Base-by-base conservation (phyloP, 2,113 vertebrate species). In the Gallinago paraguaiae region DNA sequence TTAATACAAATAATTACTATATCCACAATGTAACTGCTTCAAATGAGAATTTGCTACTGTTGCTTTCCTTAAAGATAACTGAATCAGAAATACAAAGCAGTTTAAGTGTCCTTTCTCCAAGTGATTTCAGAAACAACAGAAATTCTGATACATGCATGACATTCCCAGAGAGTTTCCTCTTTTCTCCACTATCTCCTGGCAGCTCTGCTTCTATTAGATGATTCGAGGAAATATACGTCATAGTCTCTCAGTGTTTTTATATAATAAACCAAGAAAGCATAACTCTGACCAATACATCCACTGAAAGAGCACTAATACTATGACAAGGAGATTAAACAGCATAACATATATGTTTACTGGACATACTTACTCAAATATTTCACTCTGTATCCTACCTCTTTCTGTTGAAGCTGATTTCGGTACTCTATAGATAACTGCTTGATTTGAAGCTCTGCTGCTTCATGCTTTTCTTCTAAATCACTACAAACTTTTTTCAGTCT, bases 401-500 rank as follows among this genome's bases (percentile, higher is more conserved):
- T 99, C 95, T 99, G 99, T 28, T 99, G 99, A 82, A 99, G 97
- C 1, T 99, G 98, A 70, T 72, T 98, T 86, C 99, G 98, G 94
- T 99, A 99, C 82, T 99, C 99, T 14, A 98, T 10, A 45, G 99
- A 99, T 46, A 99, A 98, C 43, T 98, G 98, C 88, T 99, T 99
- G 92, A 98, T 98, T 88, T 99, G 99, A 95, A 99, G 98, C 85
- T 99, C 99, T 23, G 99, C 98, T 24, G 98, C 98, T 96, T 99
- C 99, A 54, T 98, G 98, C 80, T 99, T 99, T 97, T 99, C 99
- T 97, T 99, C 99, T 17, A 99, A 97, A 90, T 99, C 99, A 37
- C 95, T 96, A 31, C 99, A 98, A 75, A 98, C 92, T 79, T 98
- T 98, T 91, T 97, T 99, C 94, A 99, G 93, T 83, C 99, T 98